phyloP scores from a whole-genome alignment of 2,113 vertebrate genomes.

The Propithecus coquereli region DNA sequence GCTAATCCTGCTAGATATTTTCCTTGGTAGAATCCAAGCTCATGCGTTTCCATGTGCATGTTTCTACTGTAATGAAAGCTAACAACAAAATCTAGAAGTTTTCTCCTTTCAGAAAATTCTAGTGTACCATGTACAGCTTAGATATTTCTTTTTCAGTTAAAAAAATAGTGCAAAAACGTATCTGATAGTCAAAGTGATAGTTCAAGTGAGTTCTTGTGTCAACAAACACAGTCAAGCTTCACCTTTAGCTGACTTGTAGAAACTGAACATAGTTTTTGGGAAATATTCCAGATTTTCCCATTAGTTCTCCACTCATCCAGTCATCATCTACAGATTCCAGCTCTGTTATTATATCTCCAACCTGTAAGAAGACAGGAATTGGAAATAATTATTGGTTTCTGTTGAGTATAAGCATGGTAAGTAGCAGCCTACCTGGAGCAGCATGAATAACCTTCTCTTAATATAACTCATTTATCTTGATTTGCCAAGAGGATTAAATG shows the following conservation, averaged over 20 bases:
- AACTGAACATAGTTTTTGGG: slow-evolving; percentile 91
- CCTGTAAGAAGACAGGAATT: slow-evolving; percentile 81
- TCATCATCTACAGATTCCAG: slow-evolving; percentile 89
- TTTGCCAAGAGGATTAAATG: background rate
- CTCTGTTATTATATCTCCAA: slow-evolving; percentile 87
- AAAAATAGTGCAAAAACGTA: slow-evolving; percentile 87
- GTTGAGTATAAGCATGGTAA: background rate
- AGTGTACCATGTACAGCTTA: slow-evolving; percentile 57
- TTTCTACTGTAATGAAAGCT: slow-evolving; percentile 5
- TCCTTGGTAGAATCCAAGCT: slow-evolving; percentile 30
- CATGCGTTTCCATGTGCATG: background rate
- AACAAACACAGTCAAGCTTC: slow-evolving; percentile 51
- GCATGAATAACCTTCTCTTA: background rate
- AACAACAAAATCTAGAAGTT: slow-evolving; percentile 19
- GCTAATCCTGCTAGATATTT: slow-evolving; percentile 19
- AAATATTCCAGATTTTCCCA: slow-evolving; percentile 89
- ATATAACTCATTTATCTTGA: background rate
- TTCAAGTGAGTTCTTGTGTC: slow-evolving; percentile 73
- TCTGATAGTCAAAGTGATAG: slow-evolving; percentile 81
- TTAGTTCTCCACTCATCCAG: slow-evolving; percentile 91
- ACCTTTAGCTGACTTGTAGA: slow-evolving; percentile 76
- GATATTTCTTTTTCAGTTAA: slow-evolving; percentile 71
- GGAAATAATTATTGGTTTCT: background rate
- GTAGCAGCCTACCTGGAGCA: background rate
- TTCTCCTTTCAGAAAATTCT: slow-evolving; percentile 73